These are phyloP conservation scores for Siniperca knerii DNA, from an alignment of 2,113 vertebrate species.

Conservation along the genomic window DNA sequence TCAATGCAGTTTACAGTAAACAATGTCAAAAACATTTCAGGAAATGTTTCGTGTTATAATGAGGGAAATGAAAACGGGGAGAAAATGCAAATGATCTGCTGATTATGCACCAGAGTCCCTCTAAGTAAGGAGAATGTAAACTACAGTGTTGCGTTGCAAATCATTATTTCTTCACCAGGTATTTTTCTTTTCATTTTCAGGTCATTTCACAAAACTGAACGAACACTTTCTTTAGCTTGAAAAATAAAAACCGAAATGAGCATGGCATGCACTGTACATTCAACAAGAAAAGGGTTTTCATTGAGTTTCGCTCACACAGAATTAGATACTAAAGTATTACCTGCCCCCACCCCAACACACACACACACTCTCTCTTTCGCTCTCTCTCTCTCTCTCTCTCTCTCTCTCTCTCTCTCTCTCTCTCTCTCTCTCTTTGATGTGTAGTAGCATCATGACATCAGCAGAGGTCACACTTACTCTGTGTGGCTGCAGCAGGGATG, in stretches of 20 bases:
- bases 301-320: neutral
- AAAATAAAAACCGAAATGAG: neutral
- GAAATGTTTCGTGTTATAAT: neutral
- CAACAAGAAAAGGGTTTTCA: neutral
- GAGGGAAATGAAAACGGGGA: neutral
- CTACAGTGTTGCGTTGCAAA: neutral
- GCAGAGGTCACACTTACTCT: constrained; percentile 84
- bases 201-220: neutral
- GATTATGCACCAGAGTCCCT: neutral
- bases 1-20: constrained; percentile 21
- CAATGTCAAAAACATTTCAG: neutral
- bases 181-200: neutral
- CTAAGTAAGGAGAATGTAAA: neutral
- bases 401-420: too few relatives aligned
- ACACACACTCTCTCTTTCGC: neutral
- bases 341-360: neutral
- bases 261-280: neutral
- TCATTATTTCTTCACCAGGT: neutral
- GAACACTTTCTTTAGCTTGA: neutral
- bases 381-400: neutral
- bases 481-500: constrained; percentile 61
- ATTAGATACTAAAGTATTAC: neutral
- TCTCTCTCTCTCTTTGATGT: constrained; percentile 38
- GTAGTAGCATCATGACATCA: constrained; percentile 68
- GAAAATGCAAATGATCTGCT: constrained; percentile 16